Evolutionary conservation across 1,140 invertebrate species (phyloP), one percentile per base, ranked within the genome.

Genomic region (Theocolax elegans): DNA sequence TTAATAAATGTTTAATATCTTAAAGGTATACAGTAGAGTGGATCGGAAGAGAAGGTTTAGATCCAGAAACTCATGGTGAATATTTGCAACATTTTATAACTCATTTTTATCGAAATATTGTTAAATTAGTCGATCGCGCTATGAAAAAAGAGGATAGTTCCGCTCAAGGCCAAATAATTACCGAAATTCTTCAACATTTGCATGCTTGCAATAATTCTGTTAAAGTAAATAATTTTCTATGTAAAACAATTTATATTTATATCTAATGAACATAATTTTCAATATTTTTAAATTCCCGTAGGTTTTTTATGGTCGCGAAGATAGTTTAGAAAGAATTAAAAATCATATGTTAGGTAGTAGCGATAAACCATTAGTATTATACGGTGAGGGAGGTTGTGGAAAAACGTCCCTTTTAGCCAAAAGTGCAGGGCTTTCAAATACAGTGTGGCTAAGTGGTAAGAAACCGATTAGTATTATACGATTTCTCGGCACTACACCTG

Each of bases 161-260:
- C 72, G 93, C 95, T 13, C 94, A 96, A 80, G 96, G 95, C 17
- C 94, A 95, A 83, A 96, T 97, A 77, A 94, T 97, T 74, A 96
- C 95, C 1, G 97, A 99, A 86, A 95, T 98, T 46, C 87, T 99
- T 23, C 97, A 99, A 80, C 97, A 99, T 89, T 88, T 98, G 10
- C 97, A 99, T 78, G 95, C 95, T 27, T 98, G 96, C 78, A 96
- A 96, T 77, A 97, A 97, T 83, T 96, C 95, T n/a, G 96, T 97
- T 3, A 93, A 93, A 84, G 91, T 91, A 75, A 70, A 69, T 63
- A 48, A 21, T 31, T 19, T 8, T 44, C 21, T 51, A 2, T 13
- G 29, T 42, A 25, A 56, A 56, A 25, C 35, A 19, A 17, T 51
- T n/a, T 25, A 53, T 17, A 44, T 53, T 13, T 51, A 6, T n/a